A percentile compares a stretch with the other conserved stretches of the same genome.
Evolutionary conservation across 2,888 invertebrate species (phyloP).

Genomic region (Drosophila eohydei): DNA sequence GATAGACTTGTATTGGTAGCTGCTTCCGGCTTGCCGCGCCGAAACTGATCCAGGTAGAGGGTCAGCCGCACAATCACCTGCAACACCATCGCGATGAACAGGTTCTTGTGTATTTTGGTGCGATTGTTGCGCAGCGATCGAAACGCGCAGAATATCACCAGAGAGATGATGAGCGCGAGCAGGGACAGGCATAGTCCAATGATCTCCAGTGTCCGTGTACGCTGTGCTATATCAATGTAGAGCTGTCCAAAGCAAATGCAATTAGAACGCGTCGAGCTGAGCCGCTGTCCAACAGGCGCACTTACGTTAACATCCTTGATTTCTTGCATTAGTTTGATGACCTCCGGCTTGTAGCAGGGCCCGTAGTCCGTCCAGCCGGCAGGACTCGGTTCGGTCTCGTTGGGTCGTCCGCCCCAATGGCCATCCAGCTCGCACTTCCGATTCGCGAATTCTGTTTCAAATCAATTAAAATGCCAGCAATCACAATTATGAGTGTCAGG

Average conservation of each 20-base stretch:
- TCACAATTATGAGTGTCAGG: conserved; percentile 18
- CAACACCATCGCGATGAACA: conserved; percentile 92
- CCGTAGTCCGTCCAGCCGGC: conserved; percentile 94
- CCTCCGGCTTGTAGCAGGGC: conserved; percentile 90
- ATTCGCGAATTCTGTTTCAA: conserved; percentile 88
- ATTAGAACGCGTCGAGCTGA: not conserved
- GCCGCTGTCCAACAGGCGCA: not conserved
- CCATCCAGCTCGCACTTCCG: conserved; percentile 89
- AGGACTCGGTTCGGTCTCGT: conserved; percentile 78
- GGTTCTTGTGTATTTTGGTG: conserved; percentile 93
- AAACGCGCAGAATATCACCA: conserved; percentile 93
- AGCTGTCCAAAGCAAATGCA: conserved; percentile 84
- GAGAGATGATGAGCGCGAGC: conserved; percentile 89
- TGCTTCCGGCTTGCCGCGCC: conserved; percentile 80
- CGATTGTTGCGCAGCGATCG: conserved; percentile 92
- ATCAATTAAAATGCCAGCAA: conserved; percentile 13
- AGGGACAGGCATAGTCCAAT: conserved; percentile 93
- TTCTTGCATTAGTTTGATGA: conserved; percentile 88
- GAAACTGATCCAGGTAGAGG: conserved; percentile 90
- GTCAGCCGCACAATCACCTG: conserved; percentile 90
- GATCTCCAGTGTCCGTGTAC: conserved; percentile 91
- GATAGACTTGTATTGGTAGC: conserved; percentile 83
- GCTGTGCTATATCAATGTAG: conserved; percentile 89
- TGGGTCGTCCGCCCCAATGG: conserved; percentile 88
- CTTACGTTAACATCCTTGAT: conserved; percentile 84